Evolutionary conservation across 2,888 invertebrate species (phyloP), one percentile per base, ranked within the genome.

Genomic region (Eupithecia subumbrata): DNA sequence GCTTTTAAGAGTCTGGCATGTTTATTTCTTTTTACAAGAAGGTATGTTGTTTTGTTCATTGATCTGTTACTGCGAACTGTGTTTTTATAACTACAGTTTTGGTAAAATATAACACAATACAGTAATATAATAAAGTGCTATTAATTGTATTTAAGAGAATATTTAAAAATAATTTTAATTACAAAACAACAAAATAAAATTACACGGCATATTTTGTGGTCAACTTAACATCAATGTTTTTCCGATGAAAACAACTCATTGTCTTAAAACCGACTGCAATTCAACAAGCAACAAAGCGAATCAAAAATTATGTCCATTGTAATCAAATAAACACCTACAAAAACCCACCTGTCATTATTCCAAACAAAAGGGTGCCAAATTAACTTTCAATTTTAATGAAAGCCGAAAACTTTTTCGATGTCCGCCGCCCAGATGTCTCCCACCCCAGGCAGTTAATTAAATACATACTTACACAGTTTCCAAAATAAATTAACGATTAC

Each of bases 371-470:
- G 77, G 78, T 74, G 77, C 78, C 72, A 78, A 76, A 69, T 69
- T 74, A 77, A 76, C 77, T 78, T 77, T 76, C 76, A 70, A 74
- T 76, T n/a, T 73, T 73, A 72, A 71, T 77, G 71, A 56, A 63
- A 75, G 72, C 72, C 78, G 66, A 78, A 81, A 82, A 82, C 67
- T 79, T 80, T 78, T 75, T 71, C 37, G 73, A 76, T 73, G 76
- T 43, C 73, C 73, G 66, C 71, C 78, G 81, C 73, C 83, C 82
- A 81, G 80, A 82, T 82, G 83, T 78, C 80, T 81, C 76, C 56
- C 78, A 79, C 83, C 81, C 68, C 78, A 45, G 81, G 82, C 81
- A 69, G 52, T 70, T 74, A 78, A 80, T 82, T 80, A 78, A 76
- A 79, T 72, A 78, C 75, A 78, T 34, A 70, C 48, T 63, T 22